Conservation (phyloP, 2,888 invertebrate species). For the Acanthopleura granulata region DNA sequence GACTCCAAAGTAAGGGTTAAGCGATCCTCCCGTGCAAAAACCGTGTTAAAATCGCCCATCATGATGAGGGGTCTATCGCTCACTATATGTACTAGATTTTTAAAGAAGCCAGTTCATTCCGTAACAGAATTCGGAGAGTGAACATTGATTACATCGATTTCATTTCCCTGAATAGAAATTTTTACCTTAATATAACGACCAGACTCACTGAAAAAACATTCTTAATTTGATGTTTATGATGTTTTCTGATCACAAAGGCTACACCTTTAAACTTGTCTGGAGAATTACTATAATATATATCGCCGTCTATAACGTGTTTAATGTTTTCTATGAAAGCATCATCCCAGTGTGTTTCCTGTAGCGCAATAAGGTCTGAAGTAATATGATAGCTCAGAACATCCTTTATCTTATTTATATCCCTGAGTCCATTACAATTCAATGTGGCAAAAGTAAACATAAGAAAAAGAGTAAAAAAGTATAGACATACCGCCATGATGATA, state of each 20-base stretch:
- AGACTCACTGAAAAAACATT: background rate
- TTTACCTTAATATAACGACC: background rate
- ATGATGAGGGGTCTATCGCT: background rate
- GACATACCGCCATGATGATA: background rate
- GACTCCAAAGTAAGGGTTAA: background rate
- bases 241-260: background rate
- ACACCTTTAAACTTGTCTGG: background rate
- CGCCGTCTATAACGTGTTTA: background rate
- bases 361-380: background rate
- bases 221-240: background rate
- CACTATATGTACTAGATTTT: background rate
- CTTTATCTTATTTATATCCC: background rate
- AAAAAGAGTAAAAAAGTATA: background rate
- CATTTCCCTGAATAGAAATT: background rate
- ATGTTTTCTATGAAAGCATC: background rate
- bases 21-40: background rate
- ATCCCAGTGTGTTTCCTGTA: background rate
- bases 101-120: background rate
- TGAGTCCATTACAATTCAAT: constrained; percentile 2
- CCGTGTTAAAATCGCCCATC: background rate
- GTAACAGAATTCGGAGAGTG: background rate
- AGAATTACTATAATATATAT: background rate
- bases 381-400: background rate
- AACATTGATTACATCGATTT: background rate
- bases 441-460: background rate